Evolutionary conservation across 2,113 vertebrate genomes (phyloP).

Genomic region (Calidris pygmaea): DNA sequence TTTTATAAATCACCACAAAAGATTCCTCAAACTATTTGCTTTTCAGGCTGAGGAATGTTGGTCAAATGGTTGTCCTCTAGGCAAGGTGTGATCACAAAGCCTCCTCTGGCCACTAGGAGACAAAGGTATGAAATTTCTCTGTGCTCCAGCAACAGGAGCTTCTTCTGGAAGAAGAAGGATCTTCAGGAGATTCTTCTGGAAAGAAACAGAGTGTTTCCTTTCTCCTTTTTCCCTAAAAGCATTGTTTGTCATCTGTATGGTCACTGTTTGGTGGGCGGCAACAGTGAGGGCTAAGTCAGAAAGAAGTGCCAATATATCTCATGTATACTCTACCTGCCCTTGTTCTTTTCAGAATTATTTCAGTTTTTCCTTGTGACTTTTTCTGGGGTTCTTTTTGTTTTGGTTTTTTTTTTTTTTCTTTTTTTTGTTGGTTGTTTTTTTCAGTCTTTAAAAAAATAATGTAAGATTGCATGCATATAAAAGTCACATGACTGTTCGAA

Average conservation of each 20-base stretch:
- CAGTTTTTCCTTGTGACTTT: background rate
- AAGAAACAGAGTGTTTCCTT: background rate
- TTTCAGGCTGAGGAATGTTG: background rate
- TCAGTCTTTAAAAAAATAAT: background rate
- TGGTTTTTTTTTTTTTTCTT: too few species aligned
- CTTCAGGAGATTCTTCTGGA: background rate
- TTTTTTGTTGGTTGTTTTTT: background rate
- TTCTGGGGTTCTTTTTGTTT: background rate
- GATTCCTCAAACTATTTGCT: background rate
- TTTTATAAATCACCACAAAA: background rate
- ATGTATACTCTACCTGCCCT: background rate
- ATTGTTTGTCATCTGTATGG: background rate
- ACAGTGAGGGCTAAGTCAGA: background rate
- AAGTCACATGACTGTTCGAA: background rate
- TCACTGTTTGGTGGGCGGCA: background rate
- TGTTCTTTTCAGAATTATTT: background rate
- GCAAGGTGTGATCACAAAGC: background rate
- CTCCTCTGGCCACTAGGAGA: background rate
- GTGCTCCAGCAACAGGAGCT: background rate
- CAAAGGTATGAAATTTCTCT: background rate
- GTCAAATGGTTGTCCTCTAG: background rate
- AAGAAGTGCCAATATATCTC: background rate
- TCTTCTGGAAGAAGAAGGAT: too few species aligned
- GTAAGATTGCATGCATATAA: background rate
- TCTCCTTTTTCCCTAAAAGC: background rate